phyloP scores from a whole-genome alignment of 2,797 vertebrate genomes.

The Chloroceryle amazona region DNA sequence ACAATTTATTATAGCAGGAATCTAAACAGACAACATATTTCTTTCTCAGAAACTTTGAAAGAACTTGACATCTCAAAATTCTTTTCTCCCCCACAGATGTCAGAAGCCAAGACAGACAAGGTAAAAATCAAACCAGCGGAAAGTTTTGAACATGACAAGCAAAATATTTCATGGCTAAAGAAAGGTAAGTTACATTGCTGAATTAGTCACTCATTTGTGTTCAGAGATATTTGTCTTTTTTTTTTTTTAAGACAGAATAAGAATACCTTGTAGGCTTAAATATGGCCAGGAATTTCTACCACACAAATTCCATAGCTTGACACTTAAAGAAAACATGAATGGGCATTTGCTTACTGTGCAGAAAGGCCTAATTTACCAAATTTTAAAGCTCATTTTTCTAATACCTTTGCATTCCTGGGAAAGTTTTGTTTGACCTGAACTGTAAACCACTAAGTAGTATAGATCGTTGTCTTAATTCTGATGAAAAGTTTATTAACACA shows the following conservation, averaged over 20 bases:
- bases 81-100: slow-evolving; percentile 80
- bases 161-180: slow-evolving; percentile 83
- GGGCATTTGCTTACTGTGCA: not conserved
- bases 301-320: not conserved
- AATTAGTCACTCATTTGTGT: not conserved
- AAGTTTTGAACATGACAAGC: slow-evolving; percentile 83
- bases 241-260: not conserved
- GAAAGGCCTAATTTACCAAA: not conserved
- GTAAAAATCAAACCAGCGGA: slow-evolving; percentile 83
- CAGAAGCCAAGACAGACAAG: slow-evolving; percentile 82
- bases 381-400: not conserved
- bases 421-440: not conserved
- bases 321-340: accelerated
- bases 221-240: not conserved
- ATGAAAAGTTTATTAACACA: not conserved
- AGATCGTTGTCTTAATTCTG: not conserved
- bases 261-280: not conserved
- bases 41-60: slow-evolving; percentile 44
- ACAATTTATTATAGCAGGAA: slow-evolving; percentile 29
- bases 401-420: not conserved
- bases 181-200: slow-evolving; percentile 78
- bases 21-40: slow-evolving; percentile 50
- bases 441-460: not conserved
- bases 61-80: slow-evolving; percentile 59
- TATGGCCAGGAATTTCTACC: not conserved